These are phyloP conservation scores for Maccullochella peelii DNA, from an alignment of 2,113 vertebrate genomes.

Conservation along the genomic window DNA sequence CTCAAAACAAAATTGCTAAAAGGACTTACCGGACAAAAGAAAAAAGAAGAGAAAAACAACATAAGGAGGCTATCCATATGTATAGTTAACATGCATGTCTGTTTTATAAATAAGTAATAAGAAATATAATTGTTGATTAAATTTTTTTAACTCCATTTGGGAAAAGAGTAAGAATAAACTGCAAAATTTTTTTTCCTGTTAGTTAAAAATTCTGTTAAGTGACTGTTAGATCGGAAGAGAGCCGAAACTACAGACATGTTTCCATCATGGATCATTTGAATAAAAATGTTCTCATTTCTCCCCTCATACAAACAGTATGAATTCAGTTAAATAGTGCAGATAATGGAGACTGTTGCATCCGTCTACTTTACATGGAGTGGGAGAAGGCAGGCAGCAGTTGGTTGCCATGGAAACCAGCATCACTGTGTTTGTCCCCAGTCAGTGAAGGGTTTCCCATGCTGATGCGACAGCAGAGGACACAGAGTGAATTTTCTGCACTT, in stretches of 20 bases:
- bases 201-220: neutral
- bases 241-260: too few relatives aligned
- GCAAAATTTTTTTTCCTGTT: neutral
- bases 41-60: too few relatives aligned
- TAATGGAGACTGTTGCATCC: neutral
- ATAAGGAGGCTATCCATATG: too few relatives aligned
- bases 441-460: constrained; percentile 26
- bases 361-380: neutral
- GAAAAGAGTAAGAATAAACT: neutral
- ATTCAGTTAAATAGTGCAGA: neutral
- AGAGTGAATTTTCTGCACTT: neutral
- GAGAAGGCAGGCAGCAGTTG: constrained; percentile 7
- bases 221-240: too few relatives aligned
- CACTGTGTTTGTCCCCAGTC: neutral
- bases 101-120: too few relatives aligned
- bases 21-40: too few relatives aligned
- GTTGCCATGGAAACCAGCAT: constrained; percentile 51
- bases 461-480: constrained; percentile 7
- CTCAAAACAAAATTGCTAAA: neutral
- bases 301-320: neutral
- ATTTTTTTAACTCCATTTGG: neutral
- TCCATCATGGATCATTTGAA: too few relatives aligned
- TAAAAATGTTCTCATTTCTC: too few relatives aligned
- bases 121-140: too few relatives aligned
- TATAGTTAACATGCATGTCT: too few relatives aligned